Base-by-base conservation (phyloP, 2,888 invertebrate genomes). In the Habrosyne pyritoides region DNA sequence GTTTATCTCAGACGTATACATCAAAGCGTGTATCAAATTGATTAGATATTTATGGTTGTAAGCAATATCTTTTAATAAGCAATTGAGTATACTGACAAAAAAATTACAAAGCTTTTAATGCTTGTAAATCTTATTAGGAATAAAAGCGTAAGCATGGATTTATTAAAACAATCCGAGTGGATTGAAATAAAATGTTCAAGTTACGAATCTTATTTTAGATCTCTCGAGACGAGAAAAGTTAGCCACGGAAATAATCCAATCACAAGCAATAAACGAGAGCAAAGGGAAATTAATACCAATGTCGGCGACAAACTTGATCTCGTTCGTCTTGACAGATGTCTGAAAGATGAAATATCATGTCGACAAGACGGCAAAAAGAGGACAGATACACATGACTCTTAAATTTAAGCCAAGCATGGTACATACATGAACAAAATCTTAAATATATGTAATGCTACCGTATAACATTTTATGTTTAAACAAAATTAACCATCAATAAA, bases 241-340 rank as follows among this genome's bases (percentile, higher is more conserved):
- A 50, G 78, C 79, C 75, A 79, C 81, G 81, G 83, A 85, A 84
- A 87, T 89, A 88, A 90, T 87, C 85, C 87, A 89, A 89, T 89
- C 84, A 84, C 73, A 76, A 75, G 75, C 85, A 84, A 86, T 89
- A 86, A 87, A 81, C 75, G 73, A 75, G 75, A 81, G 87, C 77
- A 81, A 81, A 83, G 75, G 83, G 79, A 87, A 87, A 88, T 89
- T 89, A 88, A 87, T 87, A 89, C 79, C 73, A 78, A 80, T 78
- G 79, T 78, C 79, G 75, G 77, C 80, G 79, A 86, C 88, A 84
- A 84, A 86, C 81, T 84, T 81, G 83, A 84, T 85, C 83, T 81
- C 78, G 84, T 85, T 80, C 79, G 70, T 62, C 79, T 75, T 87
- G 87, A 89, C 88, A 88, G 83, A 84, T 83, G 87, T 86, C 84